A percentile compares a stretch with the other conserved stretches of the same genome.
phyloP scores from a whole-genome alignment of 2,888 invertebrate genomes.

The Epistrophe eligans region DNA sequence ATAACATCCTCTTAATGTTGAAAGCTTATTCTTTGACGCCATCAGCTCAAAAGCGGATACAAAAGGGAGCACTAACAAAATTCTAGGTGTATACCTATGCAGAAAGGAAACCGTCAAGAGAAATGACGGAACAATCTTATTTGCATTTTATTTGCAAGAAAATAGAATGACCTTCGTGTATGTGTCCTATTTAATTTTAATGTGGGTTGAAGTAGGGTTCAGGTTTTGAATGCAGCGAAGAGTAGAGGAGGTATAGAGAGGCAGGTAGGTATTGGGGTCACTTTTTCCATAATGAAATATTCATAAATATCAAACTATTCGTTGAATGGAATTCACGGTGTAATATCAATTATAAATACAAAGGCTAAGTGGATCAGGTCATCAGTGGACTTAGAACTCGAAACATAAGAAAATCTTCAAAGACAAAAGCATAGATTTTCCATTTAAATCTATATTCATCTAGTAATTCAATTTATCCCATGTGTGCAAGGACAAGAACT shows the following conservation, averaged over 20 bases:
- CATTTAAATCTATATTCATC: neutral
- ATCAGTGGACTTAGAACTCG: neutral
- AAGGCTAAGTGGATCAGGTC: neutral
- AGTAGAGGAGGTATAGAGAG: neutral
- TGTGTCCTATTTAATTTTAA: slow-evolving; percentile 42
- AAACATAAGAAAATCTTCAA: neutral
- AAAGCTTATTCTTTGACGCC: slow-evolving; percentile 56
- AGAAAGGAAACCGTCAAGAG: slow-evolving; percentile 54
- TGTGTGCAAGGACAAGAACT: neutral
- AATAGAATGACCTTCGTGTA: slow-evolving; percentile 66
- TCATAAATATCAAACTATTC: slow-evolving; percentile 14
- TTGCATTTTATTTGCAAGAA: slow-evolving; percentile 66
- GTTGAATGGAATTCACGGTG: neutral
- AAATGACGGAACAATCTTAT: slow-evolving; percentile 54
- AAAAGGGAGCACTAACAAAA: slow-evolving; percentile 60
- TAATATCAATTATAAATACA: neutral
- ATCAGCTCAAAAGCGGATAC: slow-evolving; percentile 43
- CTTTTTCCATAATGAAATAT: neutral
- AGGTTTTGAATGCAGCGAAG: slow-evolving; percentile 2
- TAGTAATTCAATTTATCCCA: neutral
- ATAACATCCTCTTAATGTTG: slow-evolving; percentile 51
- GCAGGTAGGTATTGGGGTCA: neutral
- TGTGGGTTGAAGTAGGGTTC: neutral
- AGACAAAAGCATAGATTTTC: neutral
- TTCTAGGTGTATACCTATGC: neutral